Base-by-base conservation (phyloP, 2,797 vertebrate species). In the Pseudomugil tenellus region DNA sequence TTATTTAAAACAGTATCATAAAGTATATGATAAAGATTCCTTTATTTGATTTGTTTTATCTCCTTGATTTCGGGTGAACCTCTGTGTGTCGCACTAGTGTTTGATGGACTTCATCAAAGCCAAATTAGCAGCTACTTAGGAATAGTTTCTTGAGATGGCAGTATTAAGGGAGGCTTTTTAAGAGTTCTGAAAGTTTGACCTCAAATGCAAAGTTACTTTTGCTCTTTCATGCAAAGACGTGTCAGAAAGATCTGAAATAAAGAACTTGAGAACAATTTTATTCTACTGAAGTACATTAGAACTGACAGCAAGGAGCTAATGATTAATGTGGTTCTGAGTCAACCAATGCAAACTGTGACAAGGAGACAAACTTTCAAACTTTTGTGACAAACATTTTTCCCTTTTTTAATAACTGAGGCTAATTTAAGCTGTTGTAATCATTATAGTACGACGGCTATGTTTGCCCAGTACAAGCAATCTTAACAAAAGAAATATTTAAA, bases 171-270 rank as follows among this genome's bases (percentile, higher is more conserved):
- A 69, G 13, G 34, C 43, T 56, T 28, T 6, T 21, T 23, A 28
- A 53, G 14, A 65, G n/a, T 49, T 46, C 54, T 39, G 11, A 64
- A 57, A 26, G 26, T 32, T 34, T 63, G 63, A 26, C n/a, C 46
- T 34, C 46, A 39, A 63, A 51, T 26, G 16, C 21, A 58, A 2
- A 51, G 2, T 29, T 52, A 17, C n/a, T 67, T 76, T 25, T 19
- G 17, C 46, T 49, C 35, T 32, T 10, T 48, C 25, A 65, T 21
- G 3, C 14, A 70, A 72, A 39, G 37, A 58, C 57, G n/a, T 65
- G 59, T 46, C 19, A n/a, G 34, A 63, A 55, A 25, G 2, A 56
- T 60, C 28, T 37, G 11, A 67, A 63, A 16, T 55, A 51, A 68
- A 35, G 7, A 34, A 28, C 26, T 46, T 32, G 11, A 51, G 8